phyloP scores from a whole-genome alignment of 2,888 invertebrate species.

The Osmoderma eremita region DNA sequence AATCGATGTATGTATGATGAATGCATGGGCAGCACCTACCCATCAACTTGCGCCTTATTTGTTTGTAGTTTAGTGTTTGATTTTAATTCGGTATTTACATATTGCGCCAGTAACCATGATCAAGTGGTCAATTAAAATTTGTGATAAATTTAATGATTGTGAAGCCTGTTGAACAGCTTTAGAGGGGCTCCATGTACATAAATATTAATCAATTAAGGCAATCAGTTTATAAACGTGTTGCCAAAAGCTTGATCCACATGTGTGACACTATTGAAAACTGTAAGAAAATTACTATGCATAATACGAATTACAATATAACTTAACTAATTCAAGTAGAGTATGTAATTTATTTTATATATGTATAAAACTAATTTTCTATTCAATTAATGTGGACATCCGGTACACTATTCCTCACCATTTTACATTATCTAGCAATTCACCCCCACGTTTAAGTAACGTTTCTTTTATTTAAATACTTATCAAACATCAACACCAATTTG shows the following conservation, averaged over 20 bases:
- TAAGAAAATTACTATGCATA: too few relatives aligned
- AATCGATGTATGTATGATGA: conserved; percentile 28
- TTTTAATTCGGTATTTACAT: conserved; percentile 41
- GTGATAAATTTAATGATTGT: background rate
- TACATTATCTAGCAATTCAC: conserved; percentile 1
- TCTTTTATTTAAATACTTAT: conserved; percentile 37
- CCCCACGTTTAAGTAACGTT: conserved; percentile 33
- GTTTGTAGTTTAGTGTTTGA: conserved; percentile 42
- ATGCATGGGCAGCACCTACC: conserved; percentile 32
- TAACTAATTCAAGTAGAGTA: background rate
- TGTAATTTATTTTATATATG: conserved; percentile 12
- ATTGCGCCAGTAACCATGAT: background rate
- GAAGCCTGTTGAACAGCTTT: too few relatives aligned
- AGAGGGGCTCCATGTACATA: too few relatives aligned
- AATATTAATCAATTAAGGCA: too few relatives aligned
- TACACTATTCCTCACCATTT: conserved; percentile 11
- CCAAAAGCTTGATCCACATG: too few relatives aligned
- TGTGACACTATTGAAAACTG: too few relatives aligned
- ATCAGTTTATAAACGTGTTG: too few relatives aligned
- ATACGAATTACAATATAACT: background rate
- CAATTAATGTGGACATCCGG: conserved; percentile 19
- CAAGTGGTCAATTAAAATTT: conserved; percentile 1
- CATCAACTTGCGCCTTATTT: conserved; percentile 38
- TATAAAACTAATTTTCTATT: conserved; percentile 8
- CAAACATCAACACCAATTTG: conserved; percentile 32